Conservation (phyloP, 30 jellyfish, hydroid and myxozoan species). For the Pseudorhiza aurosa region DNA sequence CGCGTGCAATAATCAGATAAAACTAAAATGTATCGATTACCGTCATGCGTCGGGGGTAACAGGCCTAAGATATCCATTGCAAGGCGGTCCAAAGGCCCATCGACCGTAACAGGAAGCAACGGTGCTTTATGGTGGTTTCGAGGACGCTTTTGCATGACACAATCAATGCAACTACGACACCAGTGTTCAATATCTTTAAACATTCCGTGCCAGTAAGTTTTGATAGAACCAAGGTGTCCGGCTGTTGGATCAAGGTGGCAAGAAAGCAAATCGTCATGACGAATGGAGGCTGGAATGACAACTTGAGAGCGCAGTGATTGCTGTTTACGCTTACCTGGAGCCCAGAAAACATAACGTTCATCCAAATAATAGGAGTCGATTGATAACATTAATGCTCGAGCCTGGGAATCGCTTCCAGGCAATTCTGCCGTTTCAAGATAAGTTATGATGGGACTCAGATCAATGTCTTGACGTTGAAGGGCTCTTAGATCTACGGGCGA, state of each 20-base stretch:
- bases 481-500: background rate
- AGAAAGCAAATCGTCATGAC: conserved; percentile 25
- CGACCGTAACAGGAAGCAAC: background rate
- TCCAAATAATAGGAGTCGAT: background rate
- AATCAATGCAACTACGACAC: conserved; percentile 64
- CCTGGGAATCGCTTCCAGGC: background rate
- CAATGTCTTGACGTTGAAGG: conserved; percentile 22
- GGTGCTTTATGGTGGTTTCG: conserved; percentile 15
- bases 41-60: conserved; percentile 29
- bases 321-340: conserved; percentile 31
- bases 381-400: background rate
- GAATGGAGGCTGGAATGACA: conserved; percentile 34
- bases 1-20: conserved; percentile 20
- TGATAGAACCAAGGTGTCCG: conserved; percentile 17
- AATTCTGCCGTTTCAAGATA: conserved; percentile 6
- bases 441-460: background rate
- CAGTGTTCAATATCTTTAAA: conserved; percentile 62
- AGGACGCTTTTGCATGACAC: conserved; percentile 55
- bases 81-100: background rate
- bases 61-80: conserved; percentile 24
- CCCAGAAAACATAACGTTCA: conserved; percentile 29
- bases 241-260: conserved; percentile 66
- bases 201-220: conserved; percentile 63
- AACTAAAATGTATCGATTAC: conserved; percentile 27
- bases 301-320: conserved; percentile 16